These are phyloP conservation scores for Suillia variegata DNA, from an alignment of 2,888 invertebrate species.

Conservation along the genomic window DNA sequence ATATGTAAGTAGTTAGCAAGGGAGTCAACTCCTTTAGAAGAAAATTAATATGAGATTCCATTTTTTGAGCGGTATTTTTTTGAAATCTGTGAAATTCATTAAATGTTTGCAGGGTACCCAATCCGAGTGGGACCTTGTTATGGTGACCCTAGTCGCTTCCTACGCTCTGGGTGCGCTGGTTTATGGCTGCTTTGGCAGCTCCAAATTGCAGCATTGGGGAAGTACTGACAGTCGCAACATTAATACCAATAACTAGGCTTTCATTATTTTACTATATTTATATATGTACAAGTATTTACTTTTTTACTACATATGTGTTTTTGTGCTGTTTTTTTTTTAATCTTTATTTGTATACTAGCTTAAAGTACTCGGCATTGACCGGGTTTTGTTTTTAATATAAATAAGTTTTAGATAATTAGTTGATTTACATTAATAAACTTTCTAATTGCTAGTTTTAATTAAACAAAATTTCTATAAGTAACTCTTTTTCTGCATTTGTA, in stretches of 20 bases:
- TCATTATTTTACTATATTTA: background rate
- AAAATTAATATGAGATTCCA: background rate
- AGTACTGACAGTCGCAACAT: conserved; percentile 17
- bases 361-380: no score
- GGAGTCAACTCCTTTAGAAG: background rate
- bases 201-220: conserved; percentile 60
- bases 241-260: background rate
- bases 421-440: conserved; percentile 7
- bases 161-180: conserved; percentile 54
- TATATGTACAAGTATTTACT: background rate
- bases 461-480: no score
- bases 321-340: no score
- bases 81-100: background rate
- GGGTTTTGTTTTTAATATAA: no score
- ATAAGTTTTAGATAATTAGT: background rate
- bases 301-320: background rate
- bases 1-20: conserved; percentile 41
- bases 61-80: background rate
- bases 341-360: background rate
- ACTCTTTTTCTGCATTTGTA: no score
- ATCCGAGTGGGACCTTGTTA: conserved; percentile 60
- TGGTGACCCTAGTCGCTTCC: conserved; percentile 53
- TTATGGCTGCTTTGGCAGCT: conserved; percentile 60
- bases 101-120: conserved; percentile 52
- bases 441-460: no score